Base-by-base conservation (phyloP, 2,113 vertebrate species). In the Clarias magur region DNA sequence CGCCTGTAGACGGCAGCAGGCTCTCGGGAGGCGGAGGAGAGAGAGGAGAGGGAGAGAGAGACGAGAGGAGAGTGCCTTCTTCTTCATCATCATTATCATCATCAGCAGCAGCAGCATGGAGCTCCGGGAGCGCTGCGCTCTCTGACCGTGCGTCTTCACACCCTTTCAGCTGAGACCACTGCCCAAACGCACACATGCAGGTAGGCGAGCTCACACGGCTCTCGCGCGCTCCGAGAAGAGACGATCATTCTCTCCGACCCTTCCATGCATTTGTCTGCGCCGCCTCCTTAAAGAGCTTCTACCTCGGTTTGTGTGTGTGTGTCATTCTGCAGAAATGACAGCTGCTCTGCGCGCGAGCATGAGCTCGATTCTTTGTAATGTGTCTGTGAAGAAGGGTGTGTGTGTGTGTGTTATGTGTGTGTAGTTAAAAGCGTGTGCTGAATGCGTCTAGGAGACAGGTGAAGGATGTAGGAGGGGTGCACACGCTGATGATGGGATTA, bases 131-230 rank as follows among this genome's bases (percentile, higher is more conserved):
- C 80, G 53, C 65, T 72, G 78, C 82, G 82, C 88, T 63, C 86
- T 85, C 85, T 91, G 87, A 91, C 88, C 79, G 80, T 82, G 42
- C 82, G 56, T 72, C 88, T 86, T 57, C 88, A 70, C 82, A 67
- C 79, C 86, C 79, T n/a, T 87, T 88, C 86, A 76, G 88, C 90
- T 80, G 57, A 83, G 78, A 87, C 88, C 86, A 67, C 85, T 88
- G 85, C 87, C 80, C 88, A 85, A 86, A 91, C 90, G 75, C 90
- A 87, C 90, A 73, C 83, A 85, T 85, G 83, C 83, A 91, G 90
- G 90, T 91, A 89, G 80, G 90, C 70, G 59, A 82, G 57, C 76
- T 27, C 82, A 30, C 34, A 19, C 59, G 54, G 57, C 54, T 72
- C 80, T 17, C 54, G 53, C 42, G 5, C 62, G 73, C 42, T 62